Conservation (phyloP, 2,113 vertebrate species). For the Hydrolagus affinis region DNA sequence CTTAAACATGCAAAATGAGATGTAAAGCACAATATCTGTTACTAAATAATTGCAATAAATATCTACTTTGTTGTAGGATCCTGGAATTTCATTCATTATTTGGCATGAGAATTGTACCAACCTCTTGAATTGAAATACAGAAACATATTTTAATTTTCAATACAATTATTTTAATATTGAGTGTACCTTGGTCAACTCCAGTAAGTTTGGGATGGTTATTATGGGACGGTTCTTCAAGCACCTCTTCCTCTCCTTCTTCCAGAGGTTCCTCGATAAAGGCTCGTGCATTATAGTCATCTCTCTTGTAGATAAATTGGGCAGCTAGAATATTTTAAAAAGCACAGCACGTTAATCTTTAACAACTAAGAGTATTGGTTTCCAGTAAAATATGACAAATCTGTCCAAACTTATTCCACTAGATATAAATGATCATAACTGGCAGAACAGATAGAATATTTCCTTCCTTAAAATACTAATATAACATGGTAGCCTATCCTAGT, state of each 20-base stretch:
- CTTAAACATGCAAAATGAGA: neutral
- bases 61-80: neutral
- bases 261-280: slow-evolving; percentile 61
- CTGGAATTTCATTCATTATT: slow-evolving; percentile 2
- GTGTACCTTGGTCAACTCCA: slow-evolving; percentile 76
- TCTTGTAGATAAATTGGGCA: slow-evolving; percentile 95
- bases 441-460: too few species aligned
- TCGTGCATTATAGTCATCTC: slow-evolving; percentile 61
- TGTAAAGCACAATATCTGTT: neutral
- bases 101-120: neutral
- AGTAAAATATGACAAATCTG: neutral
- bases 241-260: slow-evolving; percentile 67
- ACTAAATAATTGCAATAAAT: neutral
- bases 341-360: neutral
- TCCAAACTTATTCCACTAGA: neutral
- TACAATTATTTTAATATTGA: slow-evolving; percentile 24
- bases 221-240: slow-evolving; percentile 54
- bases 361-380: neutral
- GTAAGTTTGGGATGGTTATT: slow-evolving; percentile 54
- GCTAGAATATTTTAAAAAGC: slow-evolving; percentile 53
- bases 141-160: neutral
- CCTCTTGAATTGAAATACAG: neutral
- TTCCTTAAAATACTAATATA: too few species aligned
- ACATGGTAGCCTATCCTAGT: neutral
- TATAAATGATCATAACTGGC: neutral